A percentile compares a stretch with the other conserved stretches of the same genome.
These are phyloP conservation scores for Australoheros scitulus DNA, from an alignment of 2,113 vertebrate genomes.

Conservation along the genomic window DNA sequence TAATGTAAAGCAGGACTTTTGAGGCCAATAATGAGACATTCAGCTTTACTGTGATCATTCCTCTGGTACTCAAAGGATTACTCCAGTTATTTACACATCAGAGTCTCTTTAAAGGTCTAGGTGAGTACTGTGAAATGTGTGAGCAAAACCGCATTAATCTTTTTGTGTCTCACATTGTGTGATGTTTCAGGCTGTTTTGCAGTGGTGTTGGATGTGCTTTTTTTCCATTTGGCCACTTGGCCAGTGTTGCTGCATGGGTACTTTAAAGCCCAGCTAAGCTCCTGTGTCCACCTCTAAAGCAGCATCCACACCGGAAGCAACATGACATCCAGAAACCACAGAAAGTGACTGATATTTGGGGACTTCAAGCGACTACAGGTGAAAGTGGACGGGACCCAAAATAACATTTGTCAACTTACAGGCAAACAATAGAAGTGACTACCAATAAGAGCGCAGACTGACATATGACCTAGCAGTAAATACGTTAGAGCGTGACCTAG, in stretches of 20 bases:
- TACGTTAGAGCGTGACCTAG: neutral
- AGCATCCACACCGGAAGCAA: neutral
- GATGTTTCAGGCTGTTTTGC: no score
- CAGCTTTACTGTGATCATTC: neutral
- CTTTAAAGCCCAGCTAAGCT: neutral
- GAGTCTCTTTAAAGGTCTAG: neutral
- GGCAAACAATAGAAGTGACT: neutral
- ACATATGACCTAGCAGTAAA: neutral
- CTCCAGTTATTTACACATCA: neutral
- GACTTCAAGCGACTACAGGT: fast-evolving
- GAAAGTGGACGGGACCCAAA: neutral
- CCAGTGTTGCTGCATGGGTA: neutral
- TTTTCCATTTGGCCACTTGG: neutral
- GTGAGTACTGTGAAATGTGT: neutral
- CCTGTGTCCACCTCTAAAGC: neutral
- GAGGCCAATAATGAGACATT: neutral
- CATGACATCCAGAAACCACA: no score
- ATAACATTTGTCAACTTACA: neutral
- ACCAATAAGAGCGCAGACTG: neutral
- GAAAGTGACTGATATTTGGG: neutral
- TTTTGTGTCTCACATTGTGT: no score
- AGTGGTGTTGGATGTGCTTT: neutral
- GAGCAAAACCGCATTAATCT: neutral
- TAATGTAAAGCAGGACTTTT: neutral
- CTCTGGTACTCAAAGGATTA: neutral